These are phyloP conservation scores for Trinorchestia longiramus DNA, from an alignment of 1,140 invertebrate genomes.

Conservation along the genomic window DNA sequence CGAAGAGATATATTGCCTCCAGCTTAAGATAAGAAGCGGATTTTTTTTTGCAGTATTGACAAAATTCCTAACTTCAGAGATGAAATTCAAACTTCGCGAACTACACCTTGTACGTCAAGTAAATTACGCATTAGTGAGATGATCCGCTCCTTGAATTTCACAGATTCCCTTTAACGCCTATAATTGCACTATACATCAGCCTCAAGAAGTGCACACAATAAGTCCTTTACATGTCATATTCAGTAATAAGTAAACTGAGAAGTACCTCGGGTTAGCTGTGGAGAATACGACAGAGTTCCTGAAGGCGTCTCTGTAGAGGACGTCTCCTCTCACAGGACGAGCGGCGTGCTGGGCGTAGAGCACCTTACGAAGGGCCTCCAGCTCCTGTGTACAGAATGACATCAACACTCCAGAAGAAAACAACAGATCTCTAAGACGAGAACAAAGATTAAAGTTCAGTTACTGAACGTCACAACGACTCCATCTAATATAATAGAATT, in stretches of 20 bases:
- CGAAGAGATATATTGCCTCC: too few relatives aligned
- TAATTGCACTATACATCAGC: too few relatives aligned
- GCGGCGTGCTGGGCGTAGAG: conserved; percentile 6
- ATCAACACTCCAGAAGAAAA: not conserved
- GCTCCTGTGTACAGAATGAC: not conserved
- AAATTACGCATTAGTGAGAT: too few relatives aligned
- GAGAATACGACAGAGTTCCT: conserved; percentile 7
- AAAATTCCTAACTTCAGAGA: too few relatives aligned
- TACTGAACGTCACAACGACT: not conserved
- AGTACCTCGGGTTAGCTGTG: not conserved
- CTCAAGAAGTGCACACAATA: too few relatives aligned
- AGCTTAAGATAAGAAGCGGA: too few relatives aligned
- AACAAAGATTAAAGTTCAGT: not conserved
- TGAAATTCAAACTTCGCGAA: too few relatives aligned
- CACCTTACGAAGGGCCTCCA: conserved; percentile 21
- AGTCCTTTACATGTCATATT: not conserved
- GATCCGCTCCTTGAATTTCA: too few relatives aligned
- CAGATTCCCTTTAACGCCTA: too few relatives aligned
- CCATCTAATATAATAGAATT: not conserved
- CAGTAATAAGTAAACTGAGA: not conserved
- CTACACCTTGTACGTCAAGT: too few relatives aligned
- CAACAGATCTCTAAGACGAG: too few relatives aligned
- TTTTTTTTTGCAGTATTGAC: too few relatives aligned
- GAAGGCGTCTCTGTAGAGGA: conserved; percentile 16
- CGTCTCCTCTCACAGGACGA: not conserved